Base-by-base conservation (phyloP, 2,888 invertebrate species). In the Phoronis australis region DNA sequence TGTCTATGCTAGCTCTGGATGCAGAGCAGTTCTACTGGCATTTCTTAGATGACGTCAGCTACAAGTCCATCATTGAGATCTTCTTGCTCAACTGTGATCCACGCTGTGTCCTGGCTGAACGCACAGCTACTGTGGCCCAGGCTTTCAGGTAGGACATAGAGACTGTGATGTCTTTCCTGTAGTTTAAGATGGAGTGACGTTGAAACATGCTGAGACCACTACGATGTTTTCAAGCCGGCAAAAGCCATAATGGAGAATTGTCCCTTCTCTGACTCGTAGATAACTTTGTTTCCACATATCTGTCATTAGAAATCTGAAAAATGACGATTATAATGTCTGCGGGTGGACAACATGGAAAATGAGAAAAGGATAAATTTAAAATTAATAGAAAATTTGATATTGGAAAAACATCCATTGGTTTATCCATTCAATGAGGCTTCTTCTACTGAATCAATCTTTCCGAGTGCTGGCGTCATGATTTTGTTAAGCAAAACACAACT, bases 71-170 rank as follows among this genome's bases (percentile, higher is more conserved):
- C 31, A 80, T 86, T 59, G 85, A 85, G 69, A 87, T 87, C 87
- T 85, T 86, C 60, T 82, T 87, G 6, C 83, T 84, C 80, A 84
- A 84, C 53, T 84, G 84, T 62, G 86, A 88, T 74, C 83, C 87
- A 0, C 78, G 81, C 45, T 85, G 86, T 50, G 81, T 87, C 27
- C 77, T 87, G 43, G 59, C 62, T 5, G 68, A 69, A 42, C 56
- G 70, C 22, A 64, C 67, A 3, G 61, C 68, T 1, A 54, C 60
- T n/a, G 58, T 57, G 1, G 62, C 65, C 9, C 45, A 65, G n/a
- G 69, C 64, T 12, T 55, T 70, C 20, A 65, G 68, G 73, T 73
- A 42, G 22, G 65, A 62, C 27, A 73, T n/a, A n/a, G n/a, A n/a
- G n/a, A n/a, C n/a, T n/a, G n/a, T n/a, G n/a, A n/a, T n/a, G n/a